Evolutionary conservation across 2,113 vertebrate genomes (phyloP).

Genomic region (Percopsis transmontana): DNA sequence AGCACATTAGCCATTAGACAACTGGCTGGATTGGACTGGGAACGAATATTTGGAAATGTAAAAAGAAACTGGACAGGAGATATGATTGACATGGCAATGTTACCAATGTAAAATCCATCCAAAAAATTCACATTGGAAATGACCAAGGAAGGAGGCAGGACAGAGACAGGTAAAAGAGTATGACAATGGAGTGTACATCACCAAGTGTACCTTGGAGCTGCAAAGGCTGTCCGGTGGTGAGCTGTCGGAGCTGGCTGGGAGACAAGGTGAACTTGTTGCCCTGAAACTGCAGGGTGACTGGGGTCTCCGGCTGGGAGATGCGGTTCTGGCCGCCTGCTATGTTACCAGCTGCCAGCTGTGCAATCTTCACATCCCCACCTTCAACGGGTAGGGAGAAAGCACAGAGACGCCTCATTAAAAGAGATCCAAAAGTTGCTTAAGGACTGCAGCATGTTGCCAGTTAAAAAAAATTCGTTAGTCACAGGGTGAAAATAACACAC

Average conservation of each 20-base stretch:
- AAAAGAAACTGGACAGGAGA: not conserved
- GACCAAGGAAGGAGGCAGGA: slow-evolving; percentile 10
- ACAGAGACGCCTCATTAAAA: slow-evolving; percentile 11
- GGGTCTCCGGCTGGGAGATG: slow-evolving; percentile 87
- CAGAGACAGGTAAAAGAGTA: slow-evolving; percentile 9
- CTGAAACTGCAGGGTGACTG: slow-evolving; percentile 92
- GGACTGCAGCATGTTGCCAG: not conserved
- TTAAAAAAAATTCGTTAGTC: slow-evolving; percentile 74
- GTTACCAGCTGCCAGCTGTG: slow-evolving; percentile 81
- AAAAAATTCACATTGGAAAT: not conserved
- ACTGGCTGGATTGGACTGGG: not conserved
- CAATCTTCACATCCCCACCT: slow-evolving; percentile 90
- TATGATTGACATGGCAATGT: not conserved
- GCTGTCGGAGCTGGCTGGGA: slow-evolving; percentile 90
- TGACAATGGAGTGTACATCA: slow-evolving; percentile 61
- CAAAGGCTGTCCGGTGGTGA: slow-evolving; percentile 90
- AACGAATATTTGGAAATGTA: not conserved
- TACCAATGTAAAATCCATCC: not conserved
- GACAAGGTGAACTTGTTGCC: slow-evolving; percentile 94
- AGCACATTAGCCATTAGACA: not conserved
- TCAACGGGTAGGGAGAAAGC: slow-evolving; percentile 45
- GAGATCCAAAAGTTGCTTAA: not conserved
- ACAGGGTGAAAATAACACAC: slow-evolving; percentile 71
- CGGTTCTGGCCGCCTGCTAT: slow-evolving; percentile 84
- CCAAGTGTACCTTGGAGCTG: slow-evolving; percentile 89